Conservation (phyloP, 2,113 vertebrate species). For the Malurus elegans region DNA sequence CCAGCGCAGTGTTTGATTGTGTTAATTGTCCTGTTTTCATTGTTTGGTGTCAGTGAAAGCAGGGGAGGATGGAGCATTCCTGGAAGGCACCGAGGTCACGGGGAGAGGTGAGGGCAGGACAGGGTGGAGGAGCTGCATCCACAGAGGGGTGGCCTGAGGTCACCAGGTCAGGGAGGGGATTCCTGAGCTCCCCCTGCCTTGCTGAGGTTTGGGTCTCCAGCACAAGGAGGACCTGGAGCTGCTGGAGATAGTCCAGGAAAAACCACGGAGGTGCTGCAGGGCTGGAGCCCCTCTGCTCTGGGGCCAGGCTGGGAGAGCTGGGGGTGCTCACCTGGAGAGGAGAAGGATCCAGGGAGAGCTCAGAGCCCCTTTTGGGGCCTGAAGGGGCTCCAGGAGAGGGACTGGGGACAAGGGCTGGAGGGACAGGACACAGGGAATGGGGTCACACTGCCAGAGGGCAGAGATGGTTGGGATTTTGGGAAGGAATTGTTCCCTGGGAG, state of each 20-base stretch:
- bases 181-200: not conserved
- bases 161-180: not conserved
- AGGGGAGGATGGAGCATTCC: not conserved
- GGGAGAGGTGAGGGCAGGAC: not conserved
- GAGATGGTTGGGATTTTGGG: not conserved
- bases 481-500: not conserved
- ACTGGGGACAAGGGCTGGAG: not conserved
- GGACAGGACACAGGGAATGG: not conserved
- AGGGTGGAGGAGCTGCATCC: not conserved
- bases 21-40: not conserved
- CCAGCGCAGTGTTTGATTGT: not conserved
- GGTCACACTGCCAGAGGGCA: not conserved
- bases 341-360: not conserved
- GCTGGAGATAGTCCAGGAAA: not conserved
- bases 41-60: not conserved
- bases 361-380: not conserved
- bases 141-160: not conserved
- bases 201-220: not conserved
- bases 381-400: not conserved
- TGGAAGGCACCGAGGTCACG: not conserved
- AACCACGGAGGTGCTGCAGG: fast-evolving
- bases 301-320: not conserved
- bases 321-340: not conserved
- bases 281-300: not conserved
- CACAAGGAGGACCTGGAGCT: not conserved